Base-by-base conservation (phyloP, 1,140 invertebrate species). In the Dreissena polymorpha region DNA sequence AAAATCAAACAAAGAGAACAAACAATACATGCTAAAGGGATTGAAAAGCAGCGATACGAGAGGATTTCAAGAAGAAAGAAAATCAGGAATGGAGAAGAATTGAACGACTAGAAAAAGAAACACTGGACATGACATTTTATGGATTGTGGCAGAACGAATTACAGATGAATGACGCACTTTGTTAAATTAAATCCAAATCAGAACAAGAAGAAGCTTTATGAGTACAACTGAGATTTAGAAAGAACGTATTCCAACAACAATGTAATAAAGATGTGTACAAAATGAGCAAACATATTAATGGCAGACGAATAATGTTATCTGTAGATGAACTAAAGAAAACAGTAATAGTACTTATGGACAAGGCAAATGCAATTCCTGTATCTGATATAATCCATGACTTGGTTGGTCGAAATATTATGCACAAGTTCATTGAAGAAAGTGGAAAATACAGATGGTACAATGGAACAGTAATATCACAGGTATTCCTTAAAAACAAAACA, bases 301-400 rank as follows among this genome's bases (percentile, higher is more conserved):
- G 27, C 6, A 74, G 63, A 68, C 50, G 65, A 68, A 21, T 23
- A 2, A 60, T 10, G 1, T 23, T 68, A 53, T 51, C 29, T 23
- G 63, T 77, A 25, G 29, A 67, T 8, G 75, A 77, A 68, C 29
- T 77, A 23, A 77, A 77, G 53, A 13, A 10, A 23, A 77, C 51
- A 67, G 63, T 77, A 6, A 14, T 68, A 10, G 53, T 39, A 50
- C 49, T 77, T n/a, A 68, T 77, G 49, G 55, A 77, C 7, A 27
- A 67, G 3, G 55, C 73, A 0, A 8, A 14, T 5, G 16, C 8
- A 5, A 67, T 51, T 53, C 65, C 51, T 18, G 8, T 49, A 23
- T 49, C 39, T 51, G 75, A 77, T 27, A 10, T 23, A 12, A 10
- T 8, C 10, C n/a, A n/a, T n/a, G n/a, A n/a, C n/a, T n/a, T n/a